These are phyloP conservation scores for Enteromius trimaculatus DNA, from an alignment of 2,797 vertebrate genomes.

Conservation along the genomic window DNA sequence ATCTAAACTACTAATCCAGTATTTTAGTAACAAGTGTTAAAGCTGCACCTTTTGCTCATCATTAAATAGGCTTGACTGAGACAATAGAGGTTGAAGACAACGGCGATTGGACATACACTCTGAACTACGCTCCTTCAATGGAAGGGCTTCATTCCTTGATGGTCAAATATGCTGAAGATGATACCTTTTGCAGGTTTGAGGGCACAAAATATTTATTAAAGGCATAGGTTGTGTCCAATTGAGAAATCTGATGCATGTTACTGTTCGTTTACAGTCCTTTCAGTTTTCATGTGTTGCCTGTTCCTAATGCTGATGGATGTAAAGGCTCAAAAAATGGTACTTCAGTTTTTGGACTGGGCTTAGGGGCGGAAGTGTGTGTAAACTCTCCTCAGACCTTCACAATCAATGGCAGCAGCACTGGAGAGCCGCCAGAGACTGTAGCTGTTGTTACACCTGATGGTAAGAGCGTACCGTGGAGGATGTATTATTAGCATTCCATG, in stretches of 20 bases:
- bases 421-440: conserved; percentile 41
- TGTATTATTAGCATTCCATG: not conserved
- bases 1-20: not conserved
- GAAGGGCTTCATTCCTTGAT: conserved; percentile 37
- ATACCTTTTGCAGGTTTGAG: not conserved
- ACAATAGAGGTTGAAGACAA: conserved; percentile 15
- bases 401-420: conserved; percentile 35
- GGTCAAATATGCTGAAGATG: conserved; percentile 35
- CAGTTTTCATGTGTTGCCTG: conserved; percentile 17
- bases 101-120: conserved; percentile 28
- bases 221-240: not conserved
- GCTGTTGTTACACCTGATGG: conserved; percentile 19
- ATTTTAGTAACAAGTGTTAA: not conserved
- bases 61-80: conserved; percentile 11
- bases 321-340: not conserved
- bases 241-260: not conserved
- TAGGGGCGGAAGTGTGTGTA: conserved; percentile 35
- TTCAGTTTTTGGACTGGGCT: conserved; percentile 4
- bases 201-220: not conserved
- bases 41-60: not conserved
- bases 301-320: not conserved
- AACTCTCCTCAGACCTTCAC: conserved; percentile 35
- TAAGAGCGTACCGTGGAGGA: not conserved
- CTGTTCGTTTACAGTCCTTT: conserved; percentile 20
- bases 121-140: conserved; percentile 40